Conservation (phyloP, 2,797 vertebrate genomes). For the Clamator glandarius region DNA sequence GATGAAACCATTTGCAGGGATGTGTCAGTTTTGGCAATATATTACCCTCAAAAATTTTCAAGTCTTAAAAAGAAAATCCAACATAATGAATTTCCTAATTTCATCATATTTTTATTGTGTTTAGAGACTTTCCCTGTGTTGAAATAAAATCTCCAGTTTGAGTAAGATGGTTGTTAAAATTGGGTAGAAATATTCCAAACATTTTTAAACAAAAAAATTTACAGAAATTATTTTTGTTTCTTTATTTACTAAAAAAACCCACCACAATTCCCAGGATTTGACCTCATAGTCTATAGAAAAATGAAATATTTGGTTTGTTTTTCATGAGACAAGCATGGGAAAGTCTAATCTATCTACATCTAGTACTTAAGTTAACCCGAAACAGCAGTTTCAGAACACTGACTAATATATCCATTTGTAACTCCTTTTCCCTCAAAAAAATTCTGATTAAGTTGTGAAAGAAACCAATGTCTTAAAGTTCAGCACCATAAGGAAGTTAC, state of each 20-base stretch:
- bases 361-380: neutral
- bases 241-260: neutral
- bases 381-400: neutral
- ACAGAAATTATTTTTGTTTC: neutral
- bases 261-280: neutral
- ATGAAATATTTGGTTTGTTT: neutral
- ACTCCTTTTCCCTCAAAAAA: neutral
- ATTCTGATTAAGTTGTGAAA: constrained; percentile 15
- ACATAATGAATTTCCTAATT: neutral
- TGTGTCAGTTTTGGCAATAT: neutral
- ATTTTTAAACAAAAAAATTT: neutral
- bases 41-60: neutral
- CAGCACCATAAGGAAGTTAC: constrained; percentile 12
- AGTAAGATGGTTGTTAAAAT: neutral
- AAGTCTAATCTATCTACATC: neutral
- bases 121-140: neutral
- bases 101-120: neutral
- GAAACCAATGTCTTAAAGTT: neutral
- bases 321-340: neutral
- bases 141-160: neutral
- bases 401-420: neutral
- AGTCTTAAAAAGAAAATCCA: neutral
- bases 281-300: neutral
- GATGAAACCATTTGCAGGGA: neutral
- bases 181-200: neutral